Evolutionary conservation across 2,797 vertebrate species (phyloP).

Genomic region (Lagodon rhomboides): DNA sequence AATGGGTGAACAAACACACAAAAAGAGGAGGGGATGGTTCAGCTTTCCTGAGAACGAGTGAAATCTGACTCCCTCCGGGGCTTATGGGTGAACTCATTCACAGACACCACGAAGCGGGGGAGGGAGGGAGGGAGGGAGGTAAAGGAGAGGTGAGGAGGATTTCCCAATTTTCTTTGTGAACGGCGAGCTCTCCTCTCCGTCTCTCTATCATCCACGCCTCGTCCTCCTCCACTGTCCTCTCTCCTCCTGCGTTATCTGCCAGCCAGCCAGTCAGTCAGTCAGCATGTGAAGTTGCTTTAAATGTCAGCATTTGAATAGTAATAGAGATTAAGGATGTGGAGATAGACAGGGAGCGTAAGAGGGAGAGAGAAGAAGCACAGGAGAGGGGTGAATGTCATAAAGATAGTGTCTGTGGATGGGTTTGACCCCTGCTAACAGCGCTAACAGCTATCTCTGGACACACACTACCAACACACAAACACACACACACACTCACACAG

Average conservation of each 20-base stretch:
- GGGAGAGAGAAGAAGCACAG: conserved; percentile 29
- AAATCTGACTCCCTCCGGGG: conserved; percentile 72
- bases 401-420: conserved; percentile 68
- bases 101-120: conserved; percentile 31
- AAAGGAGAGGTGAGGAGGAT: conserved; percentile 60
- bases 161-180: conserved; percentile 58
- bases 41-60: conserved; percentile 65
- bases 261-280: conserved; percentile 49
- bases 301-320: conserved; percentile 85
- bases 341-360: conserved; percentile 60
- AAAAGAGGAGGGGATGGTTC: conserved; percentile 52
- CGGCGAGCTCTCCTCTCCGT: conserved; percentile 26
- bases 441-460: conserved; percentile 44
- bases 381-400: conserved; percentile 72
- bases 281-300: conserved; percentile 77
- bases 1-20: conserved; percentile 68
- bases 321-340: conserved; percentile 76
- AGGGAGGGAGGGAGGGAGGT: conserved; percentile 23
- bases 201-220: conserved; percentile 24
- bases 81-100: conserved; percentile 69
- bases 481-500: conserved; percentile 1
- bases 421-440: conserved; percentile 46
- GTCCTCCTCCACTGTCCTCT: conserved; percentile 25
- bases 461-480: conserved; percentile 10
- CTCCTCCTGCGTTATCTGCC: conserved; percentile 64